Evolutionary conservation across 2,113 vertebrate genomes (phyloP).

Genomic region (Poicephalus gulielmi): DNA sequence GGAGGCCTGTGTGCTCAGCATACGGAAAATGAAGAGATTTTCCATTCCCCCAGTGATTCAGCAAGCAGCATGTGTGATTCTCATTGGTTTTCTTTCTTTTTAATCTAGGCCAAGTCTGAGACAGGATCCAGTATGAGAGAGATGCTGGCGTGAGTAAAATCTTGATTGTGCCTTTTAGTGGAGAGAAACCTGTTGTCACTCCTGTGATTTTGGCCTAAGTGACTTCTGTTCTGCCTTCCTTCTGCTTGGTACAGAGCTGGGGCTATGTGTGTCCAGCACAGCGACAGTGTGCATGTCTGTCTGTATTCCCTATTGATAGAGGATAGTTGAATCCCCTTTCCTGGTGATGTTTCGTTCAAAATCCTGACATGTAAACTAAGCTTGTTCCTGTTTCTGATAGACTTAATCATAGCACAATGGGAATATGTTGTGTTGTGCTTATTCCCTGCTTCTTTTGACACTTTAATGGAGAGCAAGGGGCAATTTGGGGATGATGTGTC

Average conservation of each 20-base stretch:
- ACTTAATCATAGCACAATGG: neutral
- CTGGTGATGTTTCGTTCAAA: neutral
- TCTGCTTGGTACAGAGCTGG: neutral
- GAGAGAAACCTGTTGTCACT: neutral
- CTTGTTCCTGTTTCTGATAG: neutral
- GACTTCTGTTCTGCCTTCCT: neutral
- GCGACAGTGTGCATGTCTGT: neutral
- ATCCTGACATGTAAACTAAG: neutral
- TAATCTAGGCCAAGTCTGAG: conserved; percentile 88
- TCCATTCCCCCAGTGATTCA: neutral
- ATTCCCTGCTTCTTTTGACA: neutral
- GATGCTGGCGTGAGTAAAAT: conserved; percentile 85
- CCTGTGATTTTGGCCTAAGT: neutral
- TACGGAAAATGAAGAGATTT: neutral
- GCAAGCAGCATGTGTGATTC: fast-evolving
- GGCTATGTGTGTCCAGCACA: fast-evolving
- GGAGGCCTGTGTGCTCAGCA: neutral
- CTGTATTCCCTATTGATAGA: neutral
- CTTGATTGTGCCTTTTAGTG: neutral
- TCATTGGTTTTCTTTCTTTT: conserved; percentile 25
- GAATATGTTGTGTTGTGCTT: neutral
- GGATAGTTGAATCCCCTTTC: neutral
- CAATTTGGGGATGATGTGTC: neutral
- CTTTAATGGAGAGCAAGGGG: neutral
- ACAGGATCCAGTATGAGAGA: conserved; percentile 74